Base-by-base conservation (phyloP, 2,797 vertebrate genomes). In the Phoeniculus purpureus region DNA sequence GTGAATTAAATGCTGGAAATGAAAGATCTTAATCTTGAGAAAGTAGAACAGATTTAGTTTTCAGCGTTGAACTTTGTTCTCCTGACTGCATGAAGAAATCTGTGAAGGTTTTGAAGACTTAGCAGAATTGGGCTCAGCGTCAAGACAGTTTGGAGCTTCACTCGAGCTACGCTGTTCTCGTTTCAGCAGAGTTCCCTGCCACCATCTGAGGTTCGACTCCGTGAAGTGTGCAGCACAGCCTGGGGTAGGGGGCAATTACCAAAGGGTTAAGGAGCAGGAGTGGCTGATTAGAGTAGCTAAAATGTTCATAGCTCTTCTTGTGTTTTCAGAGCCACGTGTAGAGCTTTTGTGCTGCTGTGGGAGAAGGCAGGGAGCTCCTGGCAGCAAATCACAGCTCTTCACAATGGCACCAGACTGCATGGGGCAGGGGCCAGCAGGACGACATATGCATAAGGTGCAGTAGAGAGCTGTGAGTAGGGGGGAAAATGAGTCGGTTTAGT, bases 1-100 rank as follows among this genome's bases (percentile, higher is more conserved):
- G 78, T 59, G 79, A 88, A 87, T 90, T 73, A 92, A 85, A 72
- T 52, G 65, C 82, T 92, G 82, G 77, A 89, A 73, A 60, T 54
- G 56, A 56, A 86, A 88, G 82, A 87, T 91, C 76, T 65, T 85
- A 76, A 79, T 87, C 82, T 85, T n/a, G 55, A 72, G 89, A 70
- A 83, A 74, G 75, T 17, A n/a, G 52, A 81, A 82, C 75, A 73
- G 81, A 85, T 88, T 92, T 37, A 4, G 54, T 92, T 82, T 82
- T 62, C 68, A 37, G 32, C 45, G 65, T 68, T 90, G 77, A 83
- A 43, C 48, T 88, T 25, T 58, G 50, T 77, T 90, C 61, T 89
- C 18, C 26, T 45, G 65, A n/a, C 45, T 66, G 72, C 59, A 59
- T 26, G 5, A 83, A 90, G 66, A 81, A 70, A 85, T 85, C 78